phyloP scores from a whole-genome alignment of 2,797 vertebrate species.

The Hypotaenidia philippensis region DNA sequence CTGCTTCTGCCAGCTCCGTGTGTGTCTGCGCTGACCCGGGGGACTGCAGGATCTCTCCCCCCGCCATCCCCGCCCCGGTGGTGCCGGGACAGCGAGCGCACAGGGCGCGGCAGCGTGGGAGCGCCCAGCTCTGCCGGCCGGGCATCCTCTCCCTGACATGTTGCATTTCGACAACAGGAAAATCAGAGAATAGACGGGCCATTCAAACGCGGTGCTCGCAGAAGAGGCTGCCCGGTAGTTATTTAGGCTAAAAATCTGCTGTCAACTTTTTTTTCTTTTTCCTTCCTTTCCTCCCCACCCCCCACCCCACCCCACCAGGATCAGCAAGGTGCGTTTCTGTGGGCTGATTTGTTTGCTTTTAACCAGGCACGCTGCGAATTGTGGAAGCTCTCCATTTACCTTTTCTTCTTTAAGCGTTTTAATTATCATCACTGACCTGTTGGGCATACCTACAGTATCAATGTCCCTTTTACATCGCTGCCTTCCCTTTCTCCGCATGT shows the following conservation, averaged over 20 bases:
- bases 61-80: neutral
- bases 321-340: neutral
- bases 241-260: constrained; percentile 8
- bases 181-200: neutral
- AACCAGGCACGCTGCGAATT: neutral
- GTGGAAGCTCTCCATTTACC: constrained; percentile 41
- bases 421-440: constrained; percentile 49
- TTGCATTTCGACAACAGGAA: neutral
- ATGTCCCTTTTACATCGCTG: constrained; percentile 42
- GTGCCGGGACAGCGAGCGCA: neutral
- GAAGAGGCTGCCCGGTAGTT: neutral
- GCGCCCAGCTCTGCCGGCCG: neutral
- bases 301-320: neutral
- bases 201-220: neutral
- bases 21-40: neutral
- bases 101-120: neutral
- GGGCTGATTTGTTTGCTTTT: constrained; percentile 15
- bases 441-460: constrained; percentile 62
- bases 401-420: constrained; percentile 51
- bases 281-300: too few species aligned
- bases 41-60: neutral
- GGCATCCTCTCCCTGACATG: neutral
- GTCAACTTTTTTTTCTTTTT: neutral
- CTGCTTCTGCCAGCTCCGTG: neutral
- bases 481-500: constrained; percentile 32